Conservation (phyloP, 2,888 invertebrate genomes). For the Tiphia femorata region DNA sequence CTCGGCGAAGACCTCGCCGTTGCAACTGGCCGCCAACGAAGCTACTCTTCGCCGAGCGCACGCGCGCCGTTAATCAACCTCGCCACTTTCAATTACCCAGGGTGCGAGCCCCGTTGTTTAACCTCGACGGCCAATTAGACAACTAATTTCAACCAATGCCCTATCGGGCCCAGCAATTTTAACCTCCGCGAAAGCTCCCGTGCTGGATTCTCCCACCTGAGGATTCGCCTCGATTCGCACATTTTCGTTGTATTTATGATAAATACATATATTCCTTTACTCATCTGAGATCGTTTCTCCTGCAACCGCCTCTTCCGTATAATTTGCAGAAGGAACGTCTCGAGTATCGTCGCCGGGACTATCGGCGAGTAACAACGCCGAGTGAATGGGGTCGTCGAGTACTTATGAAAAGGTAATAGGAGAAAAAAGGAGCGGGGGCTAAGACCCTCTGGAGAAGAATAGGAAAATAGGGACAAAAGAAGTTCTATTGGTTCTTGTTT, state of each 20-base stretch:
- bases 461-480: conserved; percentile 22
- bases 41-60: neutral
- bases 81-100: neutral
- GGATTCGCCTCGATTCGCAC: too few relatives aligned
- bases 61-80: neutral
- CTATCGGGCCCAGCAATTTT: neutral
- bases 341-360: conserved; percentile 8
- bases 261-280: conserved; percentile 45
- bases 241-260: conserved; percentile 53
- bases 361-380: too few relatives aligned
- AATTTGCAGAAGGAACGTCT: conserved; percentile 37
- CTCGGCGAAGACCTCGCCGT: neutral
- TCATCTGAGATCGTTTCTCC: too few relatives aligned
- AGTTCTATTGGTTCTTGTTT: conserved; percentile 36
- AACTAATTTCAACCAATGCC: too few relatives aligned
- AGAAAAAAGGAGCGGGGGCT: conserved; percentile 34
- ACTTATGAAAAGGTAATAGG: conserved; percentile 47
- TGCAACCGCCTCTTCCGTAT: conserved; percentile 38
- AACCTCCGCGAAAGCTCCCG: neutral
- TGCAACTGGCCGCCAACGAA: neutral
- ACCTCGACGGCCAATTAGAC: too few relatives aligned
- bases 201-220: too few relatives aligned
- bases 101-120: too few relatives aligned
- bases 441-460: too few relatives aligned
- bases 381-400: conserved; percentile 49